phyloP scores from a whole-genome alignment of 2,888 invertebrate genomes.

The Pseudococcus jackbeardsleyi region DNA sequence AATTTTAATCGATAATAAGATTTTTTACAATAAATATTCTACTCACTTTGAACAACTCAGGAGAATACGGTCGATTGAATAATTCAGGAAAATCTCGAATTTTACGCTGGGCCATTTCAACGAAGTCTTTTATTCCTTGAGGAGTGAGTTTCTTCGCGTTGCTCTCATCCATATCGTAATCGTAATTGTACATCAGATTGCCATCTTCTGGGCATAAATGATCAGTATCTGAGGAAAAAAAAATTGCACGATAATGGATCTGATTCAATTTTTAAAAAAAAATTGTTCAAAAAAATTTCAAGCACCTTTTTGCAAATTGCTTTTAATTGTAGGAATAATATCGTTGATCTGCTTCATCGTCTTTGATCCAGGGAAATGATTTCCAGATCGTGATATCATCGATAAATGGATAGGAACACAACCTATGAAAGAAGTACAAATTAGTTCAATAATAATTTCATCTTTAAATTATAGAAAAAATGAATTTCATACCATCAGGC shows the following conservation, averaged over 20 bases:
- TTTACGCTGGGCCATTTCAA: constrained; percentile 6
- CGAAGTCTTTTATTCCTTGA: constrained; percentile 5
- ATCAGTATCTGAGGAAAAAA: not conserved
- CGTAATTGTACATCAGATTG: not conserved
- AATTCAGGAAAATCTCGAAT: constrained; percentile 27
- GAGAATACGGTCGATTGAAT: constrained; percentile 4
- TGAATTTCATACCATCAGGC: not conserved
- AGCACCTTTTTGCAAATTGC: constrained; percentile 22
- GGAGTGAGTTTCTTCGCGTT: not conserved
- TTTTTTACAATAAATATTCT: not conserved
- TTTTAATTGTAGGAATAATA: not conserved
- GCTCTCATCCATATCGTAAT: not conserved
- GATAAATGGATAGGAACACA: constrained; percentile 24
- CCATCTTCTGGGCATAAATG: constrained; percentile 12
- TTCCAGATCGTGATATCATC: constrained; percentile 40
- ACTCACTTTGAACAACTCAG: constrained; percentile 13
- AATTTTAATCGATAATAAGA: not conserved
- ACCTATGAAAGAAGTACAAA: not conserved
- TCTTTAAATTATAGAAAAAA: not conserved
- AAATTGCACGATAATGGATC: not conserved
- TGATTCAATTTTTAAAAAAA: not conserved
- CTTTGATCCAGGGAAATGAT: not conserved
- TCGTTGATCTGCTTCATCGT: constrained; percentile 33
- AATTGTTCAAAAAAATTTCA: not conserved
- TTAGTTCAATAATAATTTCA: not conserved